Conservation (phyloP, 2,888 invertebrate species). For the Hedychridium roseum region DNA sequence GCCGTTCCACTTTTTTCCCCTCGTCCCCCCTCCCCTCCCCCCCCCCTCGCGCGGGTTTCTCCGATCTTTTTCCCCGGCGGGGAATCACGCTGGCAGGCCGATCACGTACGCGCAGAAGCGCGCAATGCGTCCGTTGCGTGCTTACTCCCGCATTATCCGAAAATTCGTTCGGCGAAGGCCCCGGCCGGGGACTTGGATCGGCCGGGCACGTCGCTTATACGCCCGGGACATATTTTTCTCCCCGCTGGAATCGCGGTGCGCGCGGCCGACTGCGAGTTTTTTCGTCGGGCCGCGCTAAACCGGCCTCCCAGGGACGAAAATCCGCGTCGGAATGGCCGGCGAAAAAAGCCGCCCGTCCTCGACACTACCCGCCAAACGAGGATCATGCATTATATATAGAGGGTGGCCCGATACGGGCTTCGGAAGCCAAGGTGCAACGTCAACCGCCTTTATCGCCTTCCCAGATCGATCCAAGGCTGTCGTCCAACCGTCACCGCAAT, state of each 20-base stretch:
- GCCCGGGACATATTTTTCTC: conserved; percentile 10
- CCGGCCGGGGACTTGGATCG: conserved; percentile 14
- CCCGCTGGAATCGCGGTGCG: background rate
- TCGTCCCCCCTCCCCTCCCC: conserved; percentile 9
- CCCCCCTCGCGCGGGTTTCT: conserved; percentile 6
- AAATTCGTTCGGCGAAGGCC: conserved; percentile 47
- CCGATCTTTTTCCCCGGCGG: conserved; percentile 13
- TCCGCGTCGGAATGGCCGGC: background rate
- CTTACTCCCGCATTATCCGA: conserved; percentile 51
- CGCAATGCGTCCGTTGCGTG: conserved; percentile 35
- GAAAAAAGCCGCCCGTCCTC: conserved; percentile 1
- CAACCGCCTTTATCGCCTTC: no score
- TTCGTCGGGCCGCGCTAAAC: background rate
- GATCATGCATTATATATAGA: background rate
- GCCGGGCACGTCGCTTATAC: conserved; percentile 4
- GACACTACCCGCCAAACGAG: background rate
- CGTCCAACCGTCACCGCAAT: no score
- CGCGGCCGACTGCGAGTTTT: background rate
- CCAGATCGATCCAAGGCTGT: no score
- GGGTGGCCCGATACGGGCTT: background rate
- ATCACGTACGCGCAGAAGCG: conserved; percentile 34
- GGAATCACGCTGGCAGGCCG: conserved; percentile 25
- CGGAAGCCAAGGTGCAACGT: no score
- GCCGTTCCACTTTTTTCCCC: conserved; percentile 10
- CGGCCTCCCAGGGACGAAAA: background rate